Conservation (phyloP, 2,113 vertebrate species). For the Tauraco erythrolophus region DNA sequence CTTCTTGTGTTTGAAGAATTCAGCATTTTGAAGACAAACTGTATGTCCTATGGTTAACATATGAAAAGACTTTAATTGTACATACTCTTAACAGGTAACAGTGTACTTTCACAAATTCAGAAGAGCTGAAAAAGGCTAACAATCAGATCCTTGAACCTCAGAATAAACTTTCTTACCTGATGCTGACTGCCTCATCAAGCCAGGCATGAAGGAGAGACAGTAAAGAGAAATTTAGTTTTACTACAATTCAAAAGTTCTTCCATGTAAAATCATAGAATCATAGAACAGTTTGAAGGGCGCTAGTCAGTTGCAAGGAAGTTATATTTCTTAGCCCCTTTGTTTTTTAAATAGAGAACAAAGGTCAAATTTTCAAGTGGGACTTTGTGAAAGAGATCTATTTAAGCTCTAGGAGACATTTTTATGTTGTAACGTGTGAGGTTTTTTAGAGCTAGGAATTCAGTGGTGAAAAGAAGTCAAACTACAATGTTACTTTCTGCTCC, state of each 20-base stretch:
- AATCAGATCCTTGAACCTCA: neutral
- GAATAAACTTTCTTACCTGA: slow-evolving; percentile 85
- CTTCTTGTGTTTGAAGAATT: neutral
- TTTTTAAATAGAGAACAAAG: neutral
- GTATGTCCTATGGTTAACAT: neutral
- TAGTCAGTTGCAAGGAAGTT: neutral
- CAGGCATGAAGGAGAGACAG: slow-evolving; percentile 87
- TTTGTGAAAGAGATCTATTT: neutral
- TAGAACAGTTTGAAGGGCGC: neutral
- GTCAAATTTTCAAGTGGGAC: neutral
- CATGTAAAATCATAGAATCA: neutral
- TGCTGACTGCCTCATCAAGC: slow-evolving; percentile 81
- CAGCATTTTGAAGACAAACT: neutral
- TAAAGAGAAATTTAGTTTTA: slow-evolving; percentile 67
- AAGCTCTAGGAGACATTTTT: neutral
- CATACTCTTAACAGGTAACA: neutral
- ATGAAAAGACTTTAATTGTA: neutral
- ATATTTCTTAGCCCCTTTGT: neutral
- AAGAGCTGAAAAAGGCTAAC: neutral
- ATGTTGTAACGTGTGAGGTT: neutral
- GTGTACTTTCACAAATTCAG: neutral
- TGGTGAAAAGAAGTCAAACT: neutral
- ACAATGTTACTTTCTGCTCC: neutral
- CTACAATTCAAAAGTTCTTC: slow-evolving; percentile 19
- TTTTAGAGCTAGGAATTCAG: neutral